Evolutionary conservation across 2,797 vertebrate genomes (phyloP).

Genomic region (Morelia viridis): DNA sequence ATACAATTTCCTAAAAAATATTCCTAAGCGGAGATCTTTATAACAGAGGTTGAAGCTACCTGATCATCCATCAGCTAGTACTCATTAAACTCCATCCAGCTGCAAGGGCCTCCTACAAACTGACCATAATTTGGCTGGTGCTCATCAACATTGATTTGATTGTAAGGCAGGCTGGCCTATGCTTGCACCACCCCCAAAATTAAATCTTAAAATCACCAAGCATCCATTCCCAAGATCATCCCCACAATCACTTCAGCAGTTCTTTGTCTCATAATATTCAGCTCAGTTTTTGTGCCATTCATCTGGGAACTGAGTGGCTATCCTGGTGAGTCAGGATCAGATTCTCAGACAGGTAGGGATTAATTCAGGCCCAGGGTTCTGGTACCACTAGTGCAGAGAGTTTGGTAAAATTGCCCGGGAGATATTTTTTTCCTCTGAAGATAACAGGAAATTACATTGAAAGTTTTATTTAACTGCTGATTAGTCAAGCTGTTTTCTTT

Average conservation of each 20-base stretch:
- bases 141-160: background rate
- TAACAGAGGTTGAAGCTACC: background rate
- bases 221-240: background rate
- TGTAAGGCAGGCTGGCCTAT: background rate
- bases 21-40: background rate
- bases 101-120: background rate
- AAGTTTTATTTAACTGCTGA: background rate
- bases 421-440: background rate
- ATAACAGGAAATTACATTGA: background rate
- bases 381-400: background rate
- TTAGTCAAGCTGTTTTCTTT: background rate
- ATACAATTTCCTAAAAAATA: background rate
- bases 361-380: background rate
- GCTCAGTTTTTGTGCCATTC: background rate
- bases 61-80: background rate
- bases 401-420: background rate
- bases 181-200: background rate
- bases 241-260: background rate
- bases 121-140: background rate
- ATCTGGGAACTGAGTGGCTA: background rate
- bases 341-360: background rate
- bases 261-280: background rate
- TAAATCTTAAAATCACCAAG: background rate
- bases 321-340: background rate
- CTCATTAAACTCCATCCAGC: background rate